Evolutionary conservation across 2,113 vertebrate genomes (phyloP), one percentile per base, ranked within the genome.

Genomic region (Egretta garzetta): DNA sequence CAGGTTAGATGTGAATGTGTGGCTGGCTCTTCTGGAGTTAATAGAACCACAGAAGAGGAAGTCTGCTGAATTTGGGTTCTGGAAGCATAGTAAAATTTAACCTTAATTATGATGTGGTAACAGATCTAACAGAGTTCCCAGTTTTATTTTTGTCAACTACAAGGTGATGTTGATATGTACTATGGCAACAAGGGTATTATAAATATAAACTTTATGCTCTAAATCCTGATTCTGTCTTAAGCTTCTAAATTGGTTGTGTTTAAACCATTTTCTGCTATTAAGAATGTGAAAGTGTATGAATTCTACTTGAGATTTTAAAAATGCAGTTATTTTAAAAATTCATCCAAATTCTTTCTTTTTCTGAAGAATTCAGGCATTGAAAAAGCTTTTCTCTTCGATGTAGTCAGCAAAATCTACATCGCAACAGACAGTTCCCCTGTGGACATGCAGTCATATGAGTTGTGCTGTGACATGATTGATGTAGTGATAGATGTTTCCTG

Each of bases 361-460:
- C 88, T 79, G 88, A 98, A 99, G 99, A 99, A 99, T 99, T 99
- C 99, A 97, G 99, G 99, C 97, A 99, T 99, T 92, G 99, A 99
- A 98, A 99, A 99, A 97, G 99, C 99, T 96, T 99, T 99, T 95
- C 98, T 99, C 97, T 99, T 99, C 63, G 99, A 99, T 35, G 99
- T 99, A 94, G 99, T 99, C 98, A 99, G 99, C 98, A 99, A 99
- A 98, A 99, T 99, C 98, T 99, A 99, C 99, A 99, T 99, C 26
- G 99, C 99, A 93, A 99, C 99, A 82, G 99, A 99, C 98, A 99
- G 99, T 95, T 99, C 99, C 26, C 99, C 99, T 26, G 99, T 99
- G 90, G 99, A 99, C 98, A 99, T 99, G 99, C 99, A 99, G 97
- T 99, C 99, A 6, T 99, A 99, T 6, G 99, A 99, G 77, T 97